Conservation (phyloP, 2,113 vertebrate species). For the Sylvicapra grimmia region DNA sequence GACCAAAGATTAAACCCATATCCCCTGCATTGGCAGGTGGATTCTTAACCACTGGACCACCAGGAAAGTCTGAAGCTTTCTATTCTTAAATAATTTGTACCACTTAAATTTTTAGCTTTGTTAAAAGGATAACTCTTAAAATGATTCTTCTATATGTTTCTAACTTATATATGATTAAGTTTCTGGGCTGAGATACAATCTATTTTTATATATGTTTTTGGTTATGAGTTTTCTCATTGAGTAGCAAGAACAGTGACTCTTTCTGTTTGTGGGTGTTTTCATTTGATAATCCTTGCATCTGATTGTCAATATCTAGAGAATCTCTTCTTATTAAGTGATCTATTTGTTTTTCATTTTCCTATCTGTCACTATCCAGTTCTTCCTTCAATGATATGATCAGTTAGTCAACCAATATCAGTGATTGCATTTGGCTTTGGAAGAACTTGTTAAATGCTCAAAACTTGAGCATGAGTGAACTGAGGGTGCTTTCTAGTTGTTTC, state of each 20-base stretch:
- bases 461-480: not conserved
- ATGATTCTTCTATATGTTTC: not conserved
- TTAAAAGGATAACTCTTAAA: not conserved
- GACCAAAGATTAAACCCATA: not conserved
- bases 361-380: not conserved
- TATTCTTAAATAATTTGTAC: conserved; percentile 1
- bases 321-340: not conserved
- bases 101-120: not conserved
- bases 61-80: not conserved
- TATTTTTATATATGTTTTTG: not conserved
- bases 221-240: not conserved
- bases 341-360: not conserved
- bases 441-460: not conserved
- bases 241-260: not conserved
- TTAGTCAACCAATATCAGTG: not conserved
- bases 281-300: not conserved
- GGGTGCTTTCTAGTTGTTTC: not conserved
- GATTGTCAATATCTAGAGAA: not conserved
- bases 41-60: not conserved
- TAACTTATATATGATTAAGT: not conserved
- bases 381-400: not conserved
- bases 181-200: not conserved
- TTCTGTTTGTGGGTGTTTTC: not conserved
- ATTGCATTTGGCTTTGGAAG: not conserved
- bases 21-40: not conserved